Percentiles rank a stretch among this genome's conserved stretches.
These are phyloP conservation scores for Salarias fasciatus DNA, from an alignment of 2,797 vertebrate species.

Conservation along the genomic window DNA sequence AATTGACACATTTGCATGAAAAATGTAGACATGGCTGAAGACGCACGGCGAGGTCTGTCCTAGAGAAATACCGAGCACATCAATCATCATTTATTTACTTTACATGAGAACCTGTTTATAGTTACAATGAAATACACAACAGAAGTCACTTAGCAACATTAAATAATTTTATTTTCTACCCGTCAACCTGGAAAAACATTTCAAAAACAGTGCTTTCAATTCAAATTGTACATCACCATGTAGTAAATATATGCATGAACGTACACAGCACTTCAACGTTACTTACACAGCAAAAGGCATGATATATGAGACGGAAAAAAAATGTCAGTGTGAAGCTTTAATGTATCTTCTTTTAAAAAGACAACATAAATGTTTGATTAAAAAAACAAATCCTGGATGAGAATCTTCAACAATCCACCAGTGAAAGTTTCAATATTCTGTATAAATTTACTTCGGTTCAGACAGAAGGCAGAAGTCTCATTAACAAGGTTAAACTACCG, in stretches of 20 bases:
- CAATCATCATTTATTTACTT: constrained; percentile 55
- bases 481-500: too few relatives aligned
- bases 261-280: not conserved
- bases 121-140: constrained; percentile 19
- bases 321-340: not conserved
- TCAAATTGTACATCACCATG: not conserved
- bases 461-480: too few relatives aligned
- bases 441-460: too few relatives aligned
- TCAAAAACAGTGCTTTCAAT: not conserved
- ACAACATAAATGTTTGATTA: not conserved
- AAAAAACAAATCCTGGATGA: too few relatives aligned
- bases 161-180: constrained; percentile 34
- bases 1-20: constrained; percentile 21
- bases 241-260: not conserved
- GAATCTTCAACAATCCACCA: too few relatives aligned
- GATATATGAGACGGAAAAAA: not conserved
- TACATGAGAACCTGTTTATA: constrained; percentile 8
- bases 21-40: constrained; percentile 27
- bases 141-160: constrained; percentile 2
- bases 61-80: constrained; percentile 44
- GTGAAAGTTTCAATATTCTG: too few relatives aligned
- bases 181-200: constrained; percentile 6
- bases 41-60: constrained; percentile 12
- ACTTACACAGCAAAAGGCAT: not conserved
- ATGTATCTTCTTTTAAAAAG: not conserved